phyloP scores from a whole-genome alignment of 2,113 vertebrate genomes.

The Paedocypris sp. region DNA sequence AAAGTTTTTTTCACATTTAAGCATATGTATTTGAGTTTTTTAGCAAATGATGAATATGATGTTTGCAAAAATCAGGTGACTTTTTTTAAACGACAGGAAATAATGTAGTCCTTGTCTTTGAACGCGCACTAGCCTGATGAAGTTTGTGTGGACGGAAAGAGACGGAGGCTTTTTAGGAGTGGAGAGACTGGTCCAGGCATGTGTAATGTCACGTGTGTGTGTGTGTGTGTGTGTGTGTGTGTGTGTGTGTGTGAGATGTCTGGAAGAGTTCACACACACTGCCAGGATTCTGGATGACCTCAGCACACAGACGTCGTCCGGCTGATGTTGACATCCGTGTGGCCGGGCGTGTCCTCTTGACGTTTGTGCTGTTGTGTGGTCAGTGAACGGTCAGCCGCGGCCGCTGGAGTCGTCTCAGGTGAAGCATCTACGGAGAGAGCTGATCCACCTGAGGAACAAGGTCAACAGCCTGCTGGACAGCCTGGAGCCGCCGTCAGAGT shows the following conservation, averaged over 20 bases:
- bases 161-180: background rate
- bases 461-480: constrained; percentile 90
- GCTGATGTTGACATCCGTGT: background rate
- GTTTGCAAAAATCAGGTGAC: no score
- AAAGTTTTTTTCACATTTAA: no score
- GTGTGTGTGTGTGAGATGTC: background rate
- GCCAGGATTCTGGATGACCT: background rate
- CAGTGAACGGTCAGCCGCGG: constrained; percentile 93
- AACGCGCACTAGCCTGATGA: no score
- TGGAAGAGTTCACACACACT: background rate
- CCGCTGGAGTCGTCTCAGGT: constrained; percentile 96
- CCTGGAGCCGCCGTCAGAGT: constrained; percentile 84
- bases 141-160: no score
- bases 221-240: background rate
- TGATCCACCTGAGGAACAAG: constrained; percentile 96
- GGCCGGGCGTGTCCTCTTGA: background rate
- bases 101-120: no score
- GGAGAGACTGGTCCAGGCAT: constrained; percentile 4
- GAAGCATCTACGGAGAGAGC: constrained; percentile 89
- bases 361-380: constrained; percentile 33
- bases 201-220: constrained; percentile 41
- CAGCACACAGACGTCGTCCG: background rate
- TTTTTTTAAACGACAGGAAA: no score
- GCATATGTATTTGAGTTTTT: no score
- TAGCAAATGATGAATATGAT: no score